Percentiles rank a stretch among this genome's conserved stretches.
phyloP scores from a whole-genome alignment of 53 echinoderm and acorn worm genomes.

The Patiria pectinifera region DNA sequence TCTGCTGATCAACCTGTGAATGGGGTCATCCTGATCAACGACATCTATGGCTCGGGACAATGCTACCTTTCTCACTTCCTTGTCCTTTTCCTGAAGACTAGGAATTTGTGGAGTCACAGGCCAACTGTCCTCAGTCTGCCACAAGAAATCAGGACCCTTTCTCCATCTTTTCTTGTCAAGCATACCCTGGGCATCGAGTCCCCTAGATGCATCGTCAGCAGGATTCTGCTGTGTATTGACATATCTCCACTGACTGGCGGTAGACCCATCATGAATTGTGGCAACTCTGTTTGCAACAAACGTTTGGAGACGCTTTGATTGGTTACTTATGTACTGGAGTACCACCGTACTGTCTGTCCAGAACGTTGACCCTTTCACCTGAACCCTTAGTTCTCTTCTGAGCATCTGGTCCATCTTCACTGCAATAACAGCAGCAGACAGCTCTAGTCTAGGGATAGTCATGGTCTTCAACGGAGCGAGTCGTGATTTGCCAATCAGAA shows the following conservation, averaged over 20 bases:
- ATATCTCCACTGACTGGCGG: conserved; percentile 53
- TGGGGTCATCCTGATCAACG: not conserved
- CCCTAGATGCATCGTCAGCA: conserved; percentile 65
- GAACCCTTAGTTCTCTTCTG: conserved; percentile 34
- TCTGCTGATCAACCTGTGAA: not conserved
- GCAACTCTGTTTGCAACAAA: conserved; percentile 69
- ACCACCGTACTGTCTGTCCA: conserved; percentile 70
- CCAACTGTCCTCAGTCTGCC: conserved; percentile 34
- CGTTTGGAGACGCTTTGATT: conserved; percentile 40
- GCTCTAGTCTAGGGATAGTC: conserved; percentile 63
- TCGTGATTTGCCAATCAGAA: conserved; percentile 64
- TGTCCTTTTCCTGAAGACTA: not conserved
- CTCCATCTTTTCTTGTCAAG: conserved; percentile 31
- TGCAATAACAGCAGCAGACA: conserved; percentile 52
- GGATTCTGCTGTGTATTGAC: conserved; percentile 39
- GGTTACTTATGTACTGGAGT: conserved; percentile 65
- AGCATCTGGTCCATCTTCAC: conserved; percentile 50
- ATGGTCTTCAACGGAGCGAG: conserved; percentile 61
- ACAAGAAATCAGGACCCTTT: conserved; percentile 52
- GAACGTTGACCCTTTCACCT: conserved; percentile 43
- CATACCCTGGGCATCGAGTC: conserved; percentile 12
- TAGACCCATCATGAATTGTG: conserved; percentile 56
- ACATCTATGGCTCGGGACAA: not conserved
- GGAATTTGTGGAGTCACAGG: not conserved
- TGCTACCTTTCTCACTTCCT: conserved; percentile 13